These are phyloP conservation scores for Bothrops jararaca DNA, from an alignment of 2,113 vertebrate genomes.

Conservation along the genomic window DNA sequence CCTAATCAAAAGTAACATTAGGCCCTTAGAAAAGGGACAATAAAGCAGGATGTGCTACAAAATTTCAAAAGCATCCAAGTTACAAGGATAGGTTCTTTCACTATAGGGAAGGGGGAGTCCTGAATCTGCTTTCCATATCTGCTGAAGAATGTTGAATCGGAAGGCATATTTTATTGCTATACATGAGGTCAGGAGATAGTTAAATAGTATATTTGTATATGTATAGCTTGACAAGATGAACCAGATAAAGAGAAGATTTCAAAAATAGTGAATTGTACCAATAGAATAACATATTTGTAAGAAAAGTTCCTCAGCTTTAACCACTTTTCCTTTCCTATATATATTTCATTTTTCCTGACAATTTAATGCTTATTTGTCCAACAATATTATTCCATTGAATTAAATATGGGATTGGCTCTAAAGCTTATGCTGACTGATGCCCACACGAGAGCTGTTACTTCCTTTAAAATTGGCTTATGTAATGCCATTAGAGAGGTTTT, in stretches of 20 bases:
- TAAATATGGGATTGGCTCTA: neutral
- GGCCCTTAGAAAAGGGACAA: neutral
- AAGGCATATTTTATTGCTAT: neutral
- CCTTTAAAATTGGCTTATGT: slow-evolving; percentile 8
- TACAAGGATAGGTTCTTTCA: neutral
- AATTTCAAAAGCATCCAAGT: neutral
- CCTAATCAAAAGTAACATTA: neutral
- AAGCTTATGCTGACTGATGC: neutral
- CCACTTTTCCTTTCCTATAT: neutral
- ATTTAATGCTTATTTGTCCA: neutral
- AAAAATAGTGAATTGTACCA: neutral
- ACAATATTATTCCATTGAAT: neutral
- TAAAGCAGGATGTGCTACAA: neutral
- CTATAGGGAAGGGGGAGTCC: neutral
- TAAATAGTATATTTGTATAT: neutral
- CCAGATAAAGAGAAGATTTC: neutral
- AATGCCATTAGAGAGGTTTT: slow-evolving; percentile 16
- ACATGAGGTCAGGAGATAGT: neutral
- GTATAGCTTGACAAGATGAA: neutral
- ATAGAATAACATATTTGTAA: neutral
- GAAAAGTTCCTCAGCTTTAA: neutral
- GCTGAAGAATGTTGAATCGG: neutral
- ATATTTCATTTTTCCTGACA: neutral
- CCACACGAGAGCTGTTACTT: neutral
- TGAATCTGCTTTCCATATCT: neutral